Conservation (phyloP, 2,797 vertebrate species). For the Pygocentrus nattereri region DNA sequence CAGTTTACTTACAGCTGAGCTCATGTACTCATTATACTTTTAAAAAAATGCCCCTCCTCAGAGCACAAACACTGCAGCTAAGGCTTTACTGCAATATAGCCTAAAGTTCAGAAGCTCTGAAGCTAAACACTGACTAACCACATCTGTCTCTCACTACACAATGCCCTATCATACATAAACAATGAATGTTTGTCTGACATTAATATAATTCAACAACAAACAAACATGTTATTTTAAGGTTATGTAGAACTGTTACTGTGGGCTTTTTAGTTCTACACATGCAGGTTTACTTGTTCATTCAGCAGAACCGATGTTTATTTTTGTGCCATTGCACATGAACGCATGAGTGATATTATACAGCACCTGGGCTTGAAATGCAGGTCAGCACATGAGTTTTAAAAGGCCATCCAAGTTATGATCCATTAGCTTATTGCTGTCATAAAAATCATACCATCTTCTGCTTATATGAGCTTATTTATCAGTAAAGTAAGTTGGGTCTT, state of each 20-base stretch:
- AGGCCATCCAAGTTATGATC: slow-evolving; percentile 9
- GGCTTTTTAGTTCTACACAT: neutral
- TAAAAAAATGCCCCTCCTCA: slow-evolving; percentile 21
- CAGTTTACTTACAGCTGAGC: slow-evolving; percentile 41
- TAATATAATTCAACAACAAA: neutral
- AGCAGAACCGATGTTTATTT: slow-evolving; percentile 32
- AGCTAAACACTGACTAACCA: neutral
- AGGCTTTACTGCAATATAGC: neutral
- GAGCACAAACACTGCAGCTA: slow-evolving; percentile 7
- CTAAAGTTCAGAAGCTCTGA: neutral
- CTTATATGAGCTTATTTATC: slow-evolving; percentile 5
- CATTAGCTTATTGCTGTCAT: neutral
- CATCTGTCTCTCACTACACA: neutral
- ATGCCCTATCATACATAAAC: neutral
- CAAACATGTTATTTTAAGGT: neutral
- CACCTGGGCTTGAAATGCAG: slow-evolving; percentile 24
- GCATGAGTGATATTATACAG: slow-evolving; percentile 18
- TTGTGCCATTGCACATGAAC: slow-evolving; percentile 43
- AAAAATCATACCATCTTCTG: slow-evolving; percentile 2
- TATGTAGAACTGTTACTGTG: neutral
- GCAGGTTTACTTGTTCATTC: slow-evolving; percentile 37
- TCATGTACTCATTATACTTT: slow-evolving; percentile 43
- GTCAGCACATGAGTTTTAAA: slow-evolving; percentile 23
- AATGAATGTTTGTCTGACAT: neutral
- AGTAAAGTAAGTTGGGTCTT: neutral